Conservation (phyloP, 2,888 invertebrate genomes). For the Drosophila putrida region DNA sequence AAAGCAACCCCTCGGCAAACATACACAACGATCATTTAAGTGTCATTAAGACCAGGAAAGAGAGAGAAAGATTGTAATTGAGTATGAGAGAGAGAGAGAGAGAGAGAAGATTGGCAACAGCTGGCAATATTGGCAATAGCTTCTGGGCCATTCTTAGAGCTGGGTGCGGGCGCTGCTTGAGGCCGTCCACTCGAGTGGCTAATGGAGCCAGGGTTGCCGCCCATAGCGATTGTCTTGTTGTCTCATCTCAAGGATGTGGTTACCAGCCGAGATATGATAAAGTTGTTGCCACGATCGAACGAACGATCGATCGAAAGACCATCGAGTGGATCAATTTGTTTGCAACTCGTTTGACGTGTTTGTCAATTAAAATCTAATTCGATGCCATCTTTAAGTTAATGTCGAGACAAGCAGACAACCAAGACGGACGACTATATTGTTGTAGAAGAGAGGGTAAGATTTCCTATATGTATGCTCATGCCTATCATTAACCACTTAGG, state of each 20-base stretch:
- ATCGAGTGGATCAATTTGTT: slow-evolving; percentile 68
- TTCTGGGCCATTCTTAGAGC: slow-evolving; percentile 34
- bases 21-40: slow-evolving; percentile 70
- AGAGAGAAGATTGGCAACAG: slow-evolving; percentile 14
- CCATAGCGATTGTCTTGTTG: slow-evolving; percentile 52
- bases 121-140: slow-evolving; percentile 51
- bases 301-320: slow-evolving; percentile 31
- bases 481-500: slow-evolving; percentile 78
- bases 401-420: slow-evolving; percentile 12
- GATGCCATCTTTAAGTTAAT: slow-evolving; percentile 63
- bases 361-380: slow-evolving; percentile 82
- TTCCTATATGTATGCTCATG: slow-evolving; percentile 35
- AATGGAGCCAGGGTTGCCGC: slow-evolving; percentile 68
- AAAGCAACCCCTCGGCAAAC: slow-evolving; percentile 57
- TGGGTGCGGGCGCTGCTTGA: slow-evolving; percentile 58
- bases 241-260: slow-evolving; percentile 29
- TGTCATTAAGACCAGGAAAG: slow-evolving; percentile 65
- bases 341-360: slow-evolving; percentile 77
- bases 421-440: slow-evolving; percentile 6
- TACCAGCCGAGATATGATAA: slow-evolving; percentile 51
- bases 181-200: slow-evolving; percentile 52
- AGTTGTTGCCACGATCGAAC: slow-evolving; percentile 62
- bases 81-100: slow-evolving; percentile 7
- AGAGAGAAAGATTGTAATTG: too few relatives aligned
- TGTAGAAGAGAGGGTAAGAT: slow-evolving; percentile 28